Conservation (phyloP, 2,888 invertebrate species). For the Alentia gelatinosa region DNA sequence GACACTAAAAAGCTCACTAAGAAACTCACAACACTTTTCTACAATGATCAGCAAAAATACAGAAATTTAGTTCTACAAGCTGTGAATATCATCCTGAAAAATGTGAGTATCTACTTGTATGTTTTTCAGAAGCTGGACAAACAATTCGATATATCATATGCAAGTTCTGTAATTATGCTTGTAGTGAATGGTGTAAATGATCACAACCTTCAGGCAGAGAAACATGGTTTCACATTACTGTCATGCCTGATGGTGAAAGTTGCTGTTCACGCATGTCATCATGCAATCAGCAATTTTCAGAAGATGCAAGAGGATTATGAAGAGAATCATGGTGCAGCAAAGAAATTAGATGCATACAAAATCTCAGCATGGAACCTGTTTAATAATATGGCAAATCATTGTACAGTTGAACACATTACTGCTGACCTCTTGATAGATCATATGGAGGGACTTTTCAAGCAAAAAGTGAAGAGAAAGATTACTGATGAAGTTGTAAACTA, state of each 20-base stretch:
- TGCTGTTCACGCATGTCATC: neutral
- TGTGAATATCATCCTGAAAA: neutral
- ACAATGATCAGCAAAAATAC: neutral
- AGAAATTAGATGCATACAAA: neutral
- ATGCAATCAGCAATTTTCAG: neutral
- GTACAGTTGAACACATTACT: neutral
- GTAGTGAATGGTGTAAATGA: slow-evolving; percentile 23
- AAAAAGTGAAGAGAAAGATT: neutral
- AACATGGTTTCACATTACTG: neutral
- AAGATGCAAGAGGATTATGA: slow-evolving; percentile 29
- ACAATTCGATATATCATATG: slow-evolving; percentile 21
- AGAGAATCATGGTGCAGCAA: neutral
- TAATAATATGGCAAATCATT: neutral
- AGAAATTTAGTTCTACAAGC: neutral
- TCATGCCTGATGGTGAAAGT: slow-evolving; percentile 39
- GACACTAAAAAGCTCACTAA: neutral
- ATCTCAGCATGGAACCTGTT: neutral
- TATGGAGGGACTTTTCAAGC: neutral
- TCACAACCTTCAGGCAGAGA: neutral
- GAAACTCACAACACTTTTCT: neutral
- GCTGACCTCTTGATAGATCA: neutral
- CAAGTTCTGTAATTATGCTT: neutral
- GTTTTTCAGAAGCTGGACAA: neutral
- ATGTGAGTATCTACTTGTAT: neutral
- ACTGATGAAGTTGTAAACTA: neutral